Evolutionary conservation across 2,797 vertebrate species (phyloP), one percentile per base, ranked within the genome.

Genomic region (Rhyacichthys aspro): DNA sequence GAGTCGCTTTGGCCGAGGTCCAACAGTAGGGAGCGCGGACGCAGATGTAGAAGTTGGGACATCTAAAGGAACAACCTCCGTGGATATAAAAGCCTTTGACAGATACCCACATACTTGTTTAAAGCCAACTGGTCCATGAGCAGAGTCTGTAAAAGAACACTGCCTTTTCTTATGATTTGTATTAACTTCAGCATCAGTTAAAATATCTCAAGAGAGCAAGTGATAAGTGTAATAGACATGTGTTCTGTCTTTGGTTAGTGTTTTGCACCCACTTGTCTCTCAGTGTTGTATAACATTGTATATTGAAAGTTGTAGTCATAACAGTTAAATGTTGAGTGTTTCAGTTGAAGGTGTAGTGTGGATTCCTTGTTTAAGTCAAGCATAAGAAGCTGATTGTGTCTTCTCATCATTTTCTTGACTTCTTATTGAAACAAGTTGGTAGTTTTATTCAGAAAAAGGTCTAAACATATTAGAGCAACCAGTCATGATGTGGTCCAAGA

Each of bases 231-330:
- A 72, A 74, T 55, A 67, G 67, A 78, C 50, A 42, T 67, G 64
- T 67, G 63, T 81, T 74, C 75, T 67, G 71, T 91, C 89, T 90
- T 90, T 92, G 90, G 90, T 91, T 90, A 88, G 82, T 82, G 82
- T 86, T 86, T 76, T 45, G 52, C n/a, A n/a, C 4, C 41, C 18
- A 1, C 43, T 54, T 59, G 54, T 57, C 59, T 47, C 16, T 32
- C 17, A 55, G 54, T 19, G 43, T 39, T 56, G 55, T 72, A 46
- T 63, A 71, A 74, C 70, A 57, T 34, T 55, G 37, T 45, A 53
- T 47, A 62, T 41, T 39, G 65, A 76, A 50, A 78, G 78, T 83
- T 82, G 86, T 86, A 86, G 86, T 86, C 84, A 84, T 41, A 53
- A 63, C 52, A 52, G 23, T 72, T 66, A 74, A 62, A 34, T 67